Base-by-base conservation (phyloP, 35 echinoderm and acorn worm genomes). In the Amphiura filiformis region DNA sequence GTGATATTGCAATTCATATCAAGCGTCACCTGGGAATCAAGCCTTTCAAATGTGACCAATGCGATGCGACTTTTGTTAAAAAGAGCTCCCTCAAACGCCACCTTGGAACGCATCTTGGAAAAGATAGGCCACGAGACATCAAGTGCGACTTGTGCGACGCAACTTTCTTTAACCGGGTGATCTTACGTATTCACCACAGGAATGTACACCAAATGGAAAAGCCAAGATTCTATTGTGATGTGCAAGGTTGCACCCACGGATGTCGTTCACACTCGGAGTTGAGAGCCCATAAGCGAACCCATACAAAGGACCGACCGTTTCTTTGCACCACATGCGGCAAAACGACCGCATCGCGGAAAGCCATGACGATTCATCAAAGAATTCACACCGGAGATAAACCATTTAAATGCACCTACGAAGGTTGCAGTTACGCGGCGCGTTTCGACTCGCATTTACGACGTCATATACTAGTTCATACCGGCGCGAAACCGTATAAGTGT, bases 301-400 rank as follows among this genome's bases (percentile, higher is more conserved):
- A 97, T 52, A 93, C 95, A 18, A 90, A 97, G 77, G 91, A 97
- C 33, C 93, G 93, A 76, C 95, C 95, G 9, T 93, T 75, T 84
- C 75, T 97, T 23, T 97, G 95, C 65, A 57, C 88, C 18, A 80
- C 90, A 18, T 97, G 95, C 85, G 95, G 95, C 26, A 93, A 91
- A 76, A 77, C 88, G 23, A 82, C 84, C 40, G 82, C 91, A 13
- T 91, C 88, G 23, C 90, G 89, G 76, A 84, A 97, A 52, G 89
- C 91, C 38, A 77, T 99, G 34, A 87, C 87, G 28, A 99, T 89
- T 30, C 96, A 99, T 77, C 89, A 83, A 12, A 75, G 96, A 34
- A 94, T 88, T 23, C 96, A 99, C 47, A 99, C 96, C 1, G 91
- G 91, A 33, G 96, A 94, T 39, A 99, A 99, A 75, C 96, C 96